These are phyloP conservation scores for Lasiurus borealis DNA, from an alignment of 2,113 vertebrate species.

Conservation along the genomic window DNA sequence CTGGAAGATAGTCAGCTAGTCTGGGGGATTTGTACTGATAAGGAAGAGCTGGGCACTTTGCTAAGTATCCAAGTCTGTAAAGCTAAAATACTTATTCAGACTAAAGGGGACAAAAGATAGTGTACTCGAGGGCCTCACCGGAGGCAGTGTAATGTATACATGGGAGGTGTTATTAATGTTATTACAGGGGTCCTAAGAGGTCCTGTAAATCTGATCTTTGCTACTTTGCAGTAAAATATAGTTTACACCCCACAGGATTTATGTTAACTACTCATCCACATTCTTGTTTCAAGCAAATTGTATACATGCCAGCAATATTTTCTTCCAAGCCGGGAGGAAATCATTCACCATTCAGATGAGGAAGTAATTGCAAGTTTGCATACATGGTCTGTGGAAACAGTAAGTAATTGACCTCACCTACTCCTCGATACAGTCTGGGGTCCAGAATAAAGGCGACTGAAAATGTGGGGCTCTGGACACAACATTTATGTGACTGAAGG, in stretches of 20 bases:
- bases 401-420: not conserved
- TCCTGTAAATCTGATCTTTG: conserved; percentile 36
- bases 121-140: not conserved
- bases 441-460: conserved; percentile 31
- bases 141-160: not conserved
- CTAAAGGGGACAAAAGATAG: not conserved
- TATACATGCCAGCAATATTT: conserved; percentile 41
- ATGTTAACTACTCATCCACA: not conserved
- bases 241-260: not conserved
- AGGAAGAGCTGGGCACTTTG: not conserved
- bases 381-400: not conserved
- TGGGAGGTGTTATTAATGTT: not conserved
- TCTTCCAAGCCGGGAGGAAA: conserved; percentile 46
- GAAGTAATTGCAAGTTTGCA: conserved; percentile 36
- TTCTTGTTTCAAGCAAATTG: conserved; percentile 52
- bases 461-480: not conserved
- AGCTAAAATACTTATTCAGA: conserved; percentile 29
- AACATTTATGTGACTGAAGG: not conserved
- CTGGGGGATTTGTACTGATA: not conserved
- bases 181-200: not conserved
- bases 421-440: not conserved
- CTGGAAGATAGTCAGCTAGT: not conserved
- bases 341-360: conserved; percentile 3
- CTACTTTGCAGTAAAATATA: conserved; percentile 21
- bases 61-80: not conserved